Evolutionary conservation across 2,797 vertebrate species (phyloP).

Genomic region (Phrynocephalus forsythii): DNA sequence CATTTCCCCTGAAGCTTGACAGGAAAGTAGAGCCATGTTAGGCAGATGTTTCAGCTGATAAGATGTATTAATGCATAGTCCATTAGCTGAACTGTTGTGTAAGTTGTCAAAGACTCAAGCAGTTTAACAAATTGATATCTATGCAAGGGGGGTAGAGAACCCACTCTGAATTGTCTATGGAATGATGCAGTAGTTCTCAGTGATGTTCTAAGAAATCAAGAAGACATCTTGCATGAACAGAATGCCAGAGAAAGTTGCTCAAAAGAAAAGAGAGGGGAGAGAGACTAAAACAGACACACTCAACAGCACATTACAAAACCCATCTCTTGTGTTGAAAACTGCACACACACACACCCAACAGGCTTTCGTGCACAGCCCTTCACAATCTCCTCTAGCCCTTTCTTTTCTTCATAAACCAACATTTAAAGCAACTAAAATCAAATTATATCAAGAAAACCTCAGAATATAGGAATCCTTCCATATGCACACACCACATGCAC

Average conservation of each 20-base stretch:
- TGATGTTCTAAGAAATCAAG: conserved; percentile 49
- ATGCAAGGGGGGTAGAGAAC: conserved; percentile 32
- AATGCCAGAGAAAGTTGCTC: conserved; percentile 31
- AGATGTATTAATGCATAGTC: conserved; percentile 57
- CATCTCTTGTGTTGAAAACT: conserved; percentile 24
- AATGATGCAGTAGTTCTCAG: conserved; percentile 49
- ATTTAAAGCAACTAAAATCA: conserved; percentile 17
- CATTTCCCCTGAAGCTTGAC: conserved; percentile 44
- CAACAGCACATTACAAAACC: conserved; percentile 47
- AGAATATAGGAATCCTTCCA: neutral
- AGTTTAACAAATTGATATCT: conserved; percentile 70
- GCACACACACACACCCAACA: neutral
- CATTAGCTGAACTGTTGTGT: conserved; percentile 65
- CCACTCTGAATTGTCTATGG: conserved; percentile 11
- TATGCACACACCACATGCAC: neutral
- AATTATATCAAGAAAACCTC: neutral
- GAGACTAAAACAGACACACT: conserved; percentile 38
- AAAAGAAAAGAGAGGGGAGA: conserved; percentile 24
- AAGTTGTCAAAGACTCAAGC: conserved; percentile 58
- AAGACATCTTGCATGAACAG: conserved; percentile 22
- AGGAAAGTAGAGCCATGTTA: conserved; percentile 58
- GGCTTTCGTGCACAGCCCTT: neutral
- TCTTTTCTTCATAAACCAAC: neutral
- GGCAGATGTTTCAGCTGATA: conserved; percentile 63
- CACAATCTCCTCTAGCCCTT: neutral